A percentile compares a stretch with the other conserved stretches of the same genome.
Conservation (phyloP, 92 coral and sea anemone species). For the Pocillopora meandrina region DNA sequence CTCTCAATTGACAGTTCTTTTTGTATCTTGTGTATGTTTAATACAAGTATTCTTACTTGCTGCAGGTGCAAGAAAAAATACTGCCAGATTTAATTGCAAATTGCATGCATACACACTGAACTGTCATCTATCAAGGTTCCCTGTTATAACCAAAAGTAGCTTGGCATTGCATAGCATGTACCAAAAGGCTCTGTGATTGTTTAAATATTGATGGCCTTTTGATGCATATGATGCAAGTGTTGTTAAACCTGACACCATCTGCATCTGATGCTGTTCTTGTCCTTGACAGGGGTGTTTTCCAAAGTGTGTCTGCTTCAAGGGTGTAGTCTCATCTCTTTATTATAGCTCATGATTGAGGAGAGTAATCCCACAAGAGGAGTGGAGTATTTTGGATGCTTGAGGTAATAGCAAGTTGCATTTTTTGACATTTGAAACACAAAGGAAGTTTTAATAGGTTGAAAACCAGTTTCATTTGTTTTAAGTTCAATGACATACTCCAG, state of each 20-base stretch:
- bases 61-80: constrained; percentile 3
- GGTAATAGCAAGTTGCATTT: constrained; percentile 1
- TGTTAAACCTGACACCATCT: neutral
- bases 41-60: neutral
- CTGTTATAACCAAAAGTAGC: neutral
- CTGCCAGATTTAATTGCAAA: neutral
- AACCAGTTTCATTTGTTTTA: too few species aligned
- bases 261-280: constrained; percentile 65
- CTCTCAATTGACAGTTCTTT: constrained; percentile 7
- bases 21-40: neutral
- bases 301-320: constrained; percentile 50
- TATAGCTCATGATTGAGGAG: constrained; percentile 41
- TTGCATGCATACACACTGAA: neutral
- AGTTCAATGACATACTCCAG: too few species aligned
- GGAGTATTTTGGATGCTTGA: constrained; percentile 3
- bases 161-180: constrained; percentile 9
- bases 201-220: constrained; percentile 6
- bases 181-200: constrained; percentile 12
- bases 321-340: constrained; percentile 62
- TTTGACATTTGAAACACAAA: neutral
- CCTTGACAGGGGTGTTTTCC: constrained; percentile 34
- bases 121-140: neutral
- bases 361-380: constrained; percentile 17
- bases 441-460: too few species aligned
- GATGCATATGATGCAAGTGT: constrained; percentile 24